Base-by-base conservation (phyloP, 2,113 vertebrate genomes). In the Sialia sialis region DNA sequence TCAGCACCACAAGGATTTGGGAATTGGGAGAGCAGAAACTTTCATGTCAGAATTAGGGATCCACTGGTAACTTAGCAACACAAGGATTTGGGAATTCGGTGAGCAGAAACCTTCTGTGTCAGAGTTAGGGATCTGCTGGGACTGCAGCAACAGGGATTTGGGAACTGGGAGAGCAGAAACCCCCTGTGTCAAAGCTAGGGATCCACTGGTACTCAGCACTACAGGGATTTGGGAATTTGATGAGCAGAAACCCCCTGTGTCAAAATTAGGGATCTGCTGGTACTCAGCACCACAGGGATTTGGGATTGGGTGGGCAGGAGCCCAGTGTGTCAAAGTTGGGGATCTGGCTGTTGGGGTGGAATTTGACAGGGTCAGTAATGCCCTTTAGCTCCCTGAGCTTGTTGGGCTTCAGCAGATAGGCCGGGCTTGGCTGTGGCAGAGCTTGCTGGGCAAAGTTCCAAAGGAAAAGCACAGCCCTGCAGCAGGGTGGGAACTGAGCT, bases 201-300 rank as follows among this genome's bases (percentile, higher is more conserved):
- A 46, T 46, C 11, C 22, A 5, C 20, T 46, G 46, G 1, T 46
- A 46, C 46, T 46, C 20, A 22, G 44, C 46, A 43, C 41, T 92
- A 95, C 83, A 97, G 92, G 90, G 97, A 98, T 25, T 93, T 98
- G 67, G 98, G 98, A 91, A 98, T 98, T 91, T 79, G 96, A 98
- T 98, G 90, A 97, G 97, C 97, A 58, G 58, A 16, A 44, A 19
- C 20, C 13, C 13, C 2, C 49, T 16, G 30, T 46, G 63, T 58
- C 15, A 26, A 7, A 30, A 13, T 51, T 8, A 1, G n/a, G 46
- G 46, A 51, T 51, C 13, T 68, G 44, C 22, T 67, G 98, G 93
- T 98, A 44, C 89, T 98, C 18, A 97, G 90, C 92, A 98, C 84
- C 96, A 96, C 85, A 97, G 91, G 82, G 97, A 98, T 19, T 94